Conservation (phyloP, 2,797 vertebrate genomes). For the Intellagama lesueurii region DNA sequence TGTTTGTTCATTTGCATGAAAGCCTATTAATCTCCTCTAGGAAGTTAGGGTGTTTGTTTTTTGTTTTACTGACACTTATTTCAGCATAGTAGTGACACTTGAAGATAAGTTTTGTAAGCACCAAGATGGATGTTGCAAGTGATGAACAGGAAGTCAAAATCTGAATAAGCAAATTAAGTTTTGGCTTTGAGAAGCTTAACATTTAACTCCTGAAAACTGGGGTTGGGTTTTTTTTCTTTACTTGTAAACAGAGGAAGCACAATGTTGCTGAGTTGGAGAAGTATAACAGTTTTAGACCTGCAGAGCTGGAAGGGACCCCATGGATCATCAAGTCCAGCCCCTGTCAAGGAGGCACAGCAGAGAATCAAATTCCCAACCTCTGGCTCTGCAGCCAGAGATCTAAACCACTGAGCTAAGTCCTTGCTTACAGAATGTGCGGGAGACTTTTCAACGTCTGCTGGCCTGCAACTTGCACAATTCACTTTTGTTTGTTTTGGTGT, state of each 20-base stretch:
- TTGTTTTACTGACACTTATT: neutral
- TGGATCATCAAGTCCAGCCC: too few relatives aligned
- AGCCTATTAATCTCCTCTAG: neutral
- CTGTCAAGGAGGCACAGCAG: too few relatives aligned
- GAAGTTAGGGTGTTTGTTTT: neutral
- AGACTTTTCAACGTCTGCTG: neutral
- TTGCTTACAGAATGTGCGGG: neutral
- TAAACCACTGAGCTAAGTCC: too few relatives aligned
- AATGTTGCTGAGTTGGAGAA: neutral
- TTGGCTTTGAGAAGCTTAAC: neutral
- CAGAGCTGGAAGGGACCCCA: too few relatives aligned
- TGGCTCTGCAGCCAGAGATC: too few relatives aligned
- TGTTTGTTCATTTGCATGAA: neutral
- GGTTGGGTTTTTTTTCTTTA: too few relatives aligned
- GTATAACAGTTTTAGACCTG: too few relatives aligned
- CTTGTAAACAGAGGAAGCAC: neutral
- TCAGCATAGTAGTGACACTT: neutral
- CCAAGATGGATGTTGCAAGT: neutral
- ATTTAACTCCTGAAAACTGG: neutral
- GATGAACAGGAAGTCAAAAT: neutral
- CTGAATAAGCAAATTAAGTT: neutral
- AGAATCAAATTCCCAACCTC: too few relatives aligned
- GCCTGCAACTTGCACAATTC: neutral
- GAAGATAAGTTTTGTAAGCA: neutral
- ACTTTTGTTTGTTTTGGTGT: conserved; percentile 1